phyloP scores from a whole-genome alignment of 2,113 vertebrate genomes.

The Hoplias malabaricus region DNA sequence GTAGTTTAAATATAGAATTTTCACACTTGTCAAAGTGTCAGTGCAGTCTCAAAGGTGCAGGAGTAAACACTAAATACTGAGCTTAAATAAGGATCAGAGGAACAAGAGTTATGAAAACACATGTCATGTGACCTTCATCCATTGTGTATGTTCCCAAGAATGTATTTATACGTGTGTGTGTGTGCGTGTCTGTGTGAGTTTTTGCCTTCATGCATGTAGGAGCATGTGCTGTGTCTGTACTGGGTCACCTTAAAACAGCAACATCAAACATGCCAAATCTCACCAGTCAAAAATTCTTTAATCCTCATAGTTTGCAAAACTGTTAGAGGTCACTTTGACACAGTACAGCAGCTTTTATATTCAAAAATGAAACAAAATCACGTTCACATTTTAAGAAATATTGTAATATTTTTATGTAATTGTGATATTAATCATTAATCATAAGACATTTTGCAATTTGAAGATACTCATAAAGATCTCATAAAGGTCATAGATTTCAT shows the following conservation, averaged over 20 bases:
- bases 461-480: too few species aligned
- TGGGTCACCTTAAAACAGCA: conserved; percentile 6
- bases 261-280: not conserved
- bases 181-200: not conserved
- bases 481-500: too few species aligned
- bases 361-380: too few species aligned
- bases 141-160: conserved; percentile 15
- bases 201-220: conserved; percentile 29
- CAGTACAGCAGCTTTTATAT: too few species aligned
- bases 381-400: too few species aligned
- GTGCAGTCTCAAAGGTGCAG: conserved; percentile 46
- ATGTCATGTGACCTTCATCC: conserved; percentile 52
- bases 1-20: not conserved
- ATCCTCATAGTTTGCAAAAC: too few species aligned
- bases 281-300: not conserved
- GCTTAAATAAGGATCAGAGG: conserved; percentile 61
- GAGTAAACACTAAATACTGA: conserved; percentile 44
- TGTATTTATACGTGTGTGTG: not conserved
- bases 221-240: conserved; percentile 44
- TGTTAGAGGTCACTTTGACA: too few species aligned
- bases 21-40: conserved; percentile 16
- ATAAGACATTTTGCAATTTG: too few species aligned
- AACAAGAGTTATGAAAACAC: conserved; percentile 56
- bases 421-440: too few species aligned
- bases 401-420: too few species aligned